Conservation (phyloP, 2,888 invertebrate species). For the Oligia strigilis region DNA sequence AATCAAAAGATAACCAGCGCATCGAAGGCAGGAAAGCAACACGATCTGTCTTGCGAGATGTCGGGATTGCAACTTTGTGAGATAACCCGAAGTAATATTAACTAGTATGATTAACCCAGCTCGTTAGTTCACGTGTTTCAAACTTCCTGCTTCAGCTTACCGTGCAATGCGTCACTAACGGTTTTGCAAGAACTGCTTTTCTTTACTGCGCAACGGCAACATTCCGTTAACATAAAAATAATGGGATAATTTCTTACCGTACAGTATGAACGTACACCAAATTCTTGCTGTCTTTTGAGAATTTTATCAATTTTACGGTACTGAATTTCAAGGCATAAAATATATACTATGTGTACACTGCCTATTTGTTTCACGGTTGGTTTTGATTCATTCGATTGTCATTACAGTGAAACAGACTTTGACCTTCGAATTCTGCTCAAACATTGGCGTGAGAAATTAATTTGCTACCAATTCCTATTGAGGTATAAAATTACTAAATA, state of each 20-base stretch:
- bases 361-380: constrained; percentile 64
- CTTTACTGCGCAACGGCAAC: constrained; percentile 68
- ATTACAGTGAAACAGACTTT: constrained; percentile 72
- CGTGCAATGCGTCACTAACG: constrained; percentile 77
- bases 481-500: constrained; percentile 42
- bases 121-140: constrained; percentile 76
- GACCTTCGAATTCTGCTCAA: constrained; percentile 71
- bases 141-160: constrained; percentile 76
- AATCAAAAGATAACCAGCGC: constrained; percentile 64
- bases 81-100: constrained; percentile 75
- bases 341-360: background rate
- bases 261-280: constrained; percentile 13
- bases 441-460: constrained; percentile 73
- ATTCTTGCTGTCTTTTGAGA: constrained; percentile 6
- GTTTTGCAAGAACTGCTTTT: constrained; percentile 75
- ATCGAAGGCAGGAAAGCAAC: constrained; percentile 73
- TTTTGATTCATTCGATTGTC: constrained; percentile 58
- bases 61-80: constrained; percentile 72
- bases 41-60: constrained; percentile 73
- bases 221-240: constrained; percentile 70
- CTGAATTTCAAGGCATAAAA: background rate
- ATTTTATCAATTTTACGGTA: constrained; percentile 5
- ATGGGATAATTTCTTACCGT: constrained; percentile 55
- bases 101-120: constrained; percentile 75
- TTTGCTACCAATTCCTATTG: constrained; percentile 53